Evolutionary conservation across 2,888 invertebrate species (phyloP), one percentile per base, ranked within the genome.

Genomic region (Lagria hirta): DNA sequence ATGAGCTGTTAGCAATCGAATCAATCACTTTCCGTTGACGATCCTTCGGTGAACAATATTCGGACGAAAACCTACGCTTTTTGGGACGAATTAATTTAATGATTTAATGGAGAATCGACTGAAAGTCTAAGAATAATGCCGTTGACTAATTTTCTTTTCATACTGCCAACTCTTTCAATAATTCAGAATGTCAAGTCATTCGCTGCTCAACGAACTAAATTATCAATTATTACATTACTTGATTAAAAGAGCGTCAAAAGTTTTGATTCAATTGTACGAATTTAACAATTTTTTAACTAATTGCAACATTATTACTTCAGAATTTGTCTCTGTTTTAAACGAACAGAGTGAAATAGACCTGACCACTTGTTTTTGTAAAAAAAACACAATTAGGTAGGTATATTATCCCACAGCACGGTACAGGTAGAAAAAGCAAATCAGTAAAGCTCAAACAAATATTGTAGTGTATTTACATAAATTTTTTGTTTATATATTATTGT

Each of bases 1-100:
- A 49, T 50, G 48, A 52, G 49, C 52, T 48, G 47, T 52, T 52
- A 49, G 41, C 33, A 36, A 34, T 43, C 35, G 45, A 52, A 52
- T 49, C 49, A 47, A 49, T 52, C 49, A 48, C 36, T 34, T 35
- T 34, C 32, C 28, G 34, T 28, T 11, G 41, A 28, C 22, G 37
- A 36, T 37, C 26, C 34, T 10, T 35, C 17, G 17, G 6, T 21
- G 38, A 38, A 29, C 27, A 28, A 38, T 38, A 38, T 38, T 33
- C 41, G 32, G 26, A 38, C 38, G 28, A 17, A 28, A 24, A 32
- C 22, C 34, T 28, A 12, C 18, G 38, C 40, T 40, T 32, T 34
- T 32, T 40, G 32, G 40, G 34, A 32, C 34, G 23, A 42, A 42
- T 42, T 41, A 41, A 41, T 41, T 41, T 33, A 28, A 29, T 29